phyloP scores from a whole-genome alignment of 2,797 vertebrate species.

The Lacerta bilineata region DNA sequence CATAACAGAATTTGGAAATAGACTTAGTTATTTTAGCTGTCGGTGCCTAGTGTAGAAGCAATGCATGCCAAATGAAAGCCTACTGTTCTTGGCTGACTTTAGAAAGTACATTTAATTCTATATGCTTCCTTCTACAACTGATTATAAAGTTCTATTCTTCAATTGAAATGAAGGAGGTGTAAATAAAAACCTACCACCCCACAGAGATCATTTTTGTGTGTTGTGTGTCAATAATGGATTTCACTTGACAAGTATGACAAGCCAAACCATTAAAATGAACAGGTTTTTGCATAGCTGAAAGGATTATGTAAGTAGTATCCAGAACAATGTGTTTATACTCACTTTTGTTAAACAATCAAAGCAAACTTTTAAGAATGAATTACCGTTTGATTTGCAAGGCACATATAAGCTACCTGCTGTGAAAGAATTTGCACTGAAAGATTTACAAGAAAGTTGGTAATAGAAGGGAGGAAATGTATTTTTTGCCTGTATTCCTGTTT shows the following conservation, averaged over 20 bases:
- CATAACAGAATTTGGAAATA: not conserved
- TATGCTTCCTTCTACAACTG: slow-evolving; percentile 29
- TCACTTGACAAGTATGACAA: slow-evolving; percentile 58
- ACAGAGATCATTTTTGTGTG: slow-evolving; percentile 20
- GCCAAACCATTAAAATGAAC: slow-evolving; percentile 22
- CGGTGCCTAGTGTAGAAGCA: not conserved
- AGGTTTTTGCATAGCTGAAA: slow-evolving; percentile 48
- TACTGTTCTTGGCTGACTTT: slow-evolving; percentile 23
- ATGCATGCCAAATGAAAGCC: not conserved
- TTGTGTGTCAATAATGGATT: slow-evolving; percentile 25
- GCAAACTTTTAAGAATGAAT: slow-evolving; percentile 46
- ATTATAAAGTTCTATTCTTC: slow-evolving; percentile 38
- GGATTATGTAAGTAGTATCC: slow-evolving; percentile 41
- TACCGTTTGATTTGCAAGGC: slow-evolving; percentile 47
- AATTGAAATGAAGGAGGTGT: slow-evolving; percentile 42
- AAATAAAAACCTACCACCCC: slow-evolving; percentile 2
- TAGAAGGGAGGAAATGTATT: slow-evolving; percentile 32
- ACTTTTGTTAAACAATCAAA: slow-evolving; percentile 57
- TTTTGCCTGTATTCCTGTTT: slow-evolving; percentile 52
- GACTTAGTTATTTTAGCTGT: not conserved
- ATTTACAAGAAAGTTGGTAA: slow-evolving; percentile 53
- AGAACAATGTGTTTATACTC: slow-evolving; percentile 37
- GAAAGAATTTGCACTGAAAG: slow-evolving; percentile 34
- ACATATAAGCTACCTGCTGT: not conserved
- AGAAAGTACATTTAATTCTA: slow-evolving; percentile 32